Conservation (phyloP, 1,140 invertebrate species). For the Sycobia sp. region DNA sequence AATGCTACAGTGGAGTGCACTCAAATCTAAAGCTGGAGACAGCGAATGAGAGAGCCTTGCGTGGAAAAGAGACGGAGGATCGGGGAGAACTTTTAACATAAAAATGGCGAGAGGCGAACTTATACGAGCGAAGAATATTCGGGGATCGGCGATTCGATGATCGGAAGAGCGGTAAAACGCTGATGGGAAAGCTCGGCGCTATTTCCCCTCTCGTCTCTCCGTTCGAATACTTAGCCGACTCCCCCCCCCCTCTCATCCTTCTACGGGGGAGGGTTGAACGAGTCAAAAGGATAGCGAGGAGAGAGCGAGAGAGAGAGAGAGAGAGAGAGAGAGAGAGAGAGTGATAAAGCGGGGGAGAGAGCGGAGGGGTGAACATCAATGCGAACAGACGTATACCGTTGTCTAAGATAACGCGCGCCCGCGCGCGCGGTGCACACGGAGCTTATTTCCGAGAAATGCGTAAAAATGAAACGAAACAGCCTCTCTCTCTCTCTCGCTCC, state of each 20-base stretch:
- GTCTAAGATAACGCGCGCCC: conserved; percentile 19
- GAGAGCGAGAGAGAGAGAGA: too few relatives aligned
- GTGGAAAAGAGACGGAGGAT: not conserved
- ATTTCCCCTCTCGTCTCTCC: not conserved
- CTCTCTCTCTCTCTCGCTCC: too few relatives aligned
- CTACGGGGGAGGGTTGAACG: not conserved
- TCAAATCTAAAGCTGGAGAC: not conserved
- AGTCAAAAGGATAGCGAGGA: too few relatives aligned
- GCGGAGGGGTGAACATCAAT: not conserved
- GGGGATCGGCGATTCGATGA: conserved; percentile 32
- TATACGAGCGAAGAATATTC: conserved; percentile 33
- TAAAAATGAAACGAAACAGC: too few relatives aligned
- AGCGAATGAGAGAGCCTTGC: not conserved
- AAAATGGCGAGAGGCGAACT: conserved; percentile 29
- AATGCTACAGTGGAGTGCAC: too few relatives aligned
- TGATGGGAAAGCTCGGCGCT: conserved; percentile 22
- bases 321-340: too few relatives aligned
- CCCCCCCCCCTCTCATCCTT: too few relatives aligned
- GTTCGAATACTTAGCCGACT: conserved; percentile 4
- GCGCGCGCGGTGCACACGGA: not conserved
- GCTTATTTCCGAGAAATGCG: too few relatives aligned
- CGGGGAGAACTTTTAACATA: conserved; percentile 16
- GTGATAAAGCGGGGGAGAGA: too few relatives aligned
- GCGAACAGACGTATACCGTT: conserved; percentile 2
- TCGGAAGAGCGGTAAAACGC: conserved; percentile 30